Evolutionary conservation across 2,888 invertebrate genomes (phyloP), one percentile per base, ranked within the genome.

Genomic region (Clusia tigrina): DNA sequence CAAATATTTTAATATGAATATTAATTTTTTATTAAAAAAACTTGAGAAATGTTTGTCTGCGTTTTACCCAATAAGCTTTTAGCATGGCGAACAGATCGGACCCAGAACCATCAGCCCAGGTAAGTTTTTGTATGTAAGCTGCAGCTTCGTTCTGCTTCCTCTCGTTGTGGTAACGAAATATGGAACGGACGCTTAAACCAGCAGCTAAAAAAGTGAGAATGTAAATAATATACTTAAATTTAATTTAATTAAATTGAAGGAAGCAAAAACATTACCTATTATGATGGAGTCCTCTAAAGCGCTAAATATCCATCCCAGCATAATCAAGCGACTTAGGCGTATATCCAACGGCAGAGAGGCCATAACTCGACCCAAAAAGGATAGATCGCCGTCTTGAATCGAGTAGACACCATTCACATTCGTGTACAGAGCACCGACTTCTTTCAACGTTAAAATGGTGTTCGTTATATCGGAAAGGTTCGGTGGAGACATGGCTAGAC

Each of bases 401-500:
- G 83, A 80, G 78, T 86, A 87, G 22, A 82, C 77, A 0, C 86
- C 88, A 42, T 88, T 84, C 0, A 86, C 80, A 0, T 87, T 88
- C 32, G 87, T 87, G 62, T 90, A 87, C 9, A 97, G 79, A 0
- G 92, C 96, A 9, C 96, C 95, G n/a, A 89, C 85, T 90, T 93
- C 83, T 86, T 96, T 97, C 2, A 98, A 85, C 46, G 89, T 85
- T n/a, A 94, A 86, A 68, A 97, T 87, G 0, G 96, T 94, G 60
- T 89, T 87, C 65, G 90, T 88, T 70, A 98, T 91, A 77, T 94
- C 93, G 22, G 87, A 87, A 38, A 95, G 85, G 79, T 93, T 89
- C 0, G 98, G 98, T 17, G 96, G 95, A 74, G 94, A 91, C 81
- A 98, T 86, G 1, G 96, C 93, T 26, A 94, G 83, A 0, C 92